Percentiles rank a stretch among this genome's conserved stretches.
phyloP scores from a whole-genome alignment of 2,797 vertebrate species.

The Alfaro cultratus region DNA sequence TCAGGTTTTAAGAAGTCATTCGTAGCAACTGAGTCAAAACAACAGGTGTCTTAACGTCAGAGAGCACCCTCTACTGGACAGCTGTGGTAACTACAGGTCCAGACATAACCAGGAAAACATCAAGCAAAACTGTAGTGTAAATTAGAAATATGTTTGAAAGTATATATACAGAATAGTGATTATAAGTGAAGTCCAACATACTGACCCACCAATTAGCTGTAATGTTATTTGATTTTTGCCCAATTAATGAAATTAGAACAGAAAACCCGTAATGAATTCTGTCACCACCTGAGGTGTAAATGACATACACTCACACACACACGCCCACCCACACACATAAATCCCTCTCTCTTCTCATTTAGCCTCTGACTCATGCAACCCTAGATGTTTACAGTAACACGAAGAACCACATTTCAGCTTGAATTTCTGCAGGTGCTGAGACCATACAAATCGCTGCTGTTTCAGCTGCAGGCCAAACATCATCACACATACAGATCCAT shows the following conservation, averaged over 20 bases:
- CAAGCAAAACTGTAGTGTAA: background rate
- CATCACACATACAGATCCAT: conserved; percentile 4
- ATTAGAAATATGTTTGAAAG: background rate
- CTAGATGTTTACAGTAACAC: conserved; percentile 29
- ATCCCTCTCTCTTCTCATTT: conserved; percentile 3
- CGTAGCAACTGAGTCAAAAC: background rate
- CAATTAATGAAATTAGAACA: conserved; percentile 10
- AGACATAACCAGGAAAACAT: background rate
- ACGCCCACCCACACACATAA: conserved; percentile 5
- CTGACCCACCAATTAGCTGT: background rate
- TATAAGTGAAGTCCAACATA: background rate
- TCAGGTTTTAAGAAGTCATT: background rate
- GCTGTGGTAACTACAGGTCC: conserved; percentile 3
- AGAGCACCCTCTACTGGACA: conserved; percentile 15
- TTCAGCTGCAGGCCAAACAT: background rate
- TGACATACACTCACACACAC: conserved; percentile 2
- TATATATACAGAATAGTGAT: background rate
- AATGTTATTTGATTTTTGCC: background rate
- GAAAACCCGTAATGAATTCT: conserved; percentile 4
- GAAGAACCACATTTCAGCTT: conserved; percentile 8
- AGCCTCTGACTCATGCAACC: background rate
- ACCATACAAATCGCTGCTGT: background rate
- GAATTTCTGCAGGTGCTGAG: conserved; percentile 5
- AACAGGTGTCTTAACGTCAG: background rate
- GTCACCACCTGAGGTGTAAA: conserved; percentile 18